phyloP scores from a whole-genome alignment of 2,888 invertebrate species.

The Tenodera sinensis region DNA sequence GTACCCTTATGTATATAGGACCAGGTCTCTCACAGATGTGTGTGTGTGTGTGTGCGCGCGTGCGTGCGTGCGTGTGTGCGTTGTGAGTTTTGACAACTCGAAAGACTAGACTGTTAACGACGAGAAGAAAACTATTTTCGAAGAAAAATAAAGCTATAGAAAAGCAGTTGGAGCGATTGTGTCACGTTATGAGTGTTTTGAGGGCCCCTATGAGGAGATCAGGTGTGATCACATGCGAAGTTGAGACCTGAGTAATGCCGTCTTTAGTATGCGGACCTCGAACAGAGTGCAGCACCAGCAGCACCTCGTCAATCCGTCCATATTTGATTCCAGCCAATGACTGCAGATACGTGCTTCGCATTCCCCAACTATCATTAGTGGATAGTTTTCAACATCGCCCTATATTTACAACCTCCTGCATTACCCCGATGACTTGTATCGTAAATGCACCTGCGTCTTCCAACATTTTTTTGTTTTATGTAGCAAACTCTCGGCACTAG shows the following conservation, averaged over 20 bases:
- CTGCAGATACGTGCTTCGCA: background rate
- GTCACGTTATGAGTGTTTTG: too few species aligned
- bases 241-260: background rate
- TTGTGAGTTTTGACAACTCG: too few species aligned
- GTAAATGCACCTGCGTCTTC: background rate
- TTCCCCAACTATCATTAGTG: background rate
- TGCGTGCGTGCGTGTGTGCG: too few species aligned
- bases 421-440: background rate
- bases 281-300: background rate
- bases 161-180: too few species aligned
- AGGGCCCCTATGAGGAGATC: too few species aligned
- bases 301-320: background rate
- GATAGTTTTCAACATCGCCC: background rate
- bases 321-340: background rate
- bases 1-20: too few species aligned
- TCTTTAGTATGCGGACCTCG: background rate
- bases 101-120: too few species aligned
- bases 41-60: too few species aligned
- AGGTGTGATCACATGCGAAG: too few species aligned
- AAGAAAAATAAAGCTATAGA: too few species aligned
- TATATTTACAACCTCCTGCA: background rate
- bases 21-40: too few species aligned
- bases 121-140: too few species aligned
- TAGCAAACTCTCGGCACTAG: background rate
- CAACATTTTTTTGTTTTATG: background rate